These are phyloP conservation scores for Calliphora vomitoria DNA, from an alignment of 2,888 invertebrate genomes.

Conservation along the genomic window DNA sequence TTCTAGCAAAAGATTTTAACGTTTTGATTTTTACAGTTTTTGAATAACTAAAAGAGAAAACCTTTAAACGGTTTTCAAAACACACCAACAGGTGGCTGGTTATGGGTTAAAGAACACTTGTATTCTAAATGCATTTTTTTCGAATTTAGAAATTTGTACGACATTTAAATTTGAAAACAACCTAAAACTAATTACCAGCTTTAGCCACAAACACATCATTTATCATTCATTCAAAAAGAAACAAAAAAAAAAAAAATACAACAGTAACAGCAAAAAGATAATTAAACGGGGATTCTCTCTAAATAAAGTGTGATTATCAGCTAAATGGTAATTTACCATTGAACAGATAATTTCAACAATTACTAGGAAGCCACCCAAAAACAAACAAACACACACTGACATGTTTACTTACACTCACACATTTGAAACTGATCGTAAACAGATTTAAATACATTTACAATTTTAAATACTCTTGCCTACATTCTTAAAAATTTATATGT, in stretches of 20 bases:
- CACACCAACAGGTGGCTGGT: not conserved
- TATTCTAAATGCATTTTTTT: not conserved
- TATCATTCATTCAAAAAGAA: not conserved
- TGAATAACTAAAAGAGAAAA: not conserved
- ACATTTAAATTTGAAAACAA: constrained; percentile 2
- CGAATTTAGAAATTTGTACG: not conserved
- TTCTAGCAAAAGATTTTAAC: too few relatives aligned
- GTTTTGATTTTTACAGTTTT: not conserved
- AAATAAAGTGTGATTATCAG: constrained; percentile 44
- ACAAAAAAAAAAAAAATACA: not conserved
- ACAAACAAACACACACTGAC: not conserved
- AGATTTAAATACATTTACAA: not conserved
- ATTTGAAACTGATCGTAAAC: not conserved
- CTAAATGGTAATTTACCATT: constrained; percentile 55
- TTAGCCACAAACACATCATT: not conserved
- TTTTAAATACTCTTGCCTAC: not conserved
- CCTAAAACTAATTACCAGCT: not conserved
- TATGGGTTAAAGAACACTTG: not conserved
- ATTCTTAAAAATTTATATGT: not conserved
- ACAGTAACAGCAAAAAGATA: not conserved
- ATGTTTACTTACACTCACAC: not conserved
- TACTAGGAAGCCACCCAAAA: constrained; percentile 37
- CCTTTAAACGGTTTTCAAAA: not conserved
- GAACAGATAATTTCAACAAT: constrained; percentile 48
- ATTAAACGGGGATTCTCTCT: constrained; percentile 56